These are phyloP conservation scores for Phallusia fumigata DNA, from an alignment of 23 tunicate genomes.

Conservation along the genomic window DNA sequence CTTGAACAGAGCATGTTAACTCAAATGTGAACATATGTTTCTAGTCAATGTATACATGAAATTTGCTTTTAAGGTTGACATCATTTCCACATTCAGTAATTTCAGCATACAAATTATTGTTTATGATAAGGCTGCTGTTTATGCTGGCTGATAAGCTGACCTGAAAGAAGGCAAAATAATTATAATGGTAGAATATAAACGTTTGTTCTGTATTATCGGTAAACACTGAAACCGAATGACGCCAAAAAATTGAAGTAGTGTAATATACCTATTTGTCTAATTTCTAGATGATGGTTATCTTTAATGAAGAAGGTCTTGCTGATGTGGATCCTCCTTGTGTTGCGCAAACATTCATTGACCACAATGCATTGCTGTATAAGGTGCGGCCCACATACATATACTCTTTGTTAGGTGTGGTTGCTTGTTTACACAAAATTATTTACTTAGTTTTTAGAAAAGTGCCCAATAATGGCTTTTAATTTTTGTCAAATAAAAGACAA, in stretches of 20 bases:
- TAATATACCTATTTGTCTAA: not conserved
- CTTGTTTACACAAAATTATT: not conserved
- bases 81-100: too few species aligned
- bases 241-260: not conserved
- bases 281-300: conserved; percentile 80
- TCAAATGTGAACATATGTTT: too few species aligned
- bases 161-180: too few species aligned
- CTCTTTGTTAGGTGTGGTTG: not conserved
- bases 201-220: too few species aligned
- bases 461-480: not conserved
- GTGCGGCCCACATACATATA: conserved; percentile 19
- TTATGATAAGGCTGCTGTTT: too few species aligned
- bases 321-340: conserved; percentile 95
- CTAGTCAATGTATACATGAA: too few species aligned
- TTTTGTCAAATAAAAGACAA: not conserved
- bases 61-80: too few species aligned
- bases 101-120: too few species aligned
- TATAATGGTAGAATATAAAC: too few species aligned
- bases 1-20: not conserved
- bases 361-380: conserved; percentile 78
- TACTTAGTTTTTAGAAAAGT: not conserved
- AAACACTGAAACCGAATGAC: not conserved
- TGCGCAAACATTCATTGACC: conserved; percentile 87
- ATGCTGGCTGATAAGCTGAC: too few species aligned
- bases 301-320: conserved; percentile 71